Base-by-base conservation (phyloP, 2,113 vertebrate genomes). In the Lasiurus borealis region DNA sequence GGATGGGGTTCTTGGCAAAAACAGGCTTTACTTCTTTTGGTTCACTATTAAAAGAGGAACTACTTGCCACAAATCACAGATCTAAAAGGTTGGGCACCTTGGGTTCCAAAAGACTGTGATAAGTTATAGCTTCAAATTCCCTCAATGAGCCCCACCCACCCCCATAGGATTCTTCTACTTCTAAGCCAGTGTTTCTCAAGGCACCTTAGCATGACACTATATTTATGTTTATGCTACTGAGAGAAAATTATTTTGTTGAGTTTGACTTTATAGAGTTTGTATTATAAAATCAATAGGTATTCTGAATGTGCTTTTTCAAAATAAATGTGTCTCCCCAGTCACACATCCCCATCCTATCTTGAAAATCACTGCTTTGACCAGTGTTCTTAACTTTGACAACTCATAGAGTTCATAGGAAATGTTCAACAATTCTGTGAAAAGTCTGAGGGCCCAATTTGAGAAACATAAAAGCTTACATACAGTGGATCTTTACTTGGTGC, bases 21-120 rank as follows among this genome's bases (percentile, higher is more conserved):
- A 23, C 2, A 40, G 34, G 25, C 84, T 93, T 59, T 85, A 46
- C 18, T 88, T 93, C 21, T 90, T 96, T 96, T 54, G 83, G 73
- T 19, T 93, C 81, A 13, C 8, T 83, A 90, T 89, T 94, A 71
- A 85, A 89, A 89, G 8, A 71, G 19, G 34, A 91, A 10, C 46
- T 73, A 64, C 29, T 94, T 95, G 46, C n/a, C 76, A 34, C n/a
- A 88, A 85, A 16, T 1, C 44, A 75, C 3, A 44, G 31, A 46
- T 40, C n/a, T 21, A 4, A 87, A 62, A 78, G 8, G 6, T 75
- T 77, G 72, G 52, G 5, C 19, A 36, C 16, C 48, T 69, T 66
- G 59, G 46, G 27, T 91, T 88, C 59, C 76, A 66, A 57, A 68
- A 64, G 48, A 36, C 36, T 23, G 5, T 31, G 23, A 86, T 11